A percentile compares a stretch with the other conserved stretches of the same genome.
Evolutionary conservation across 2,113 vertebrate genomes (phyloP).

Genomic region (Macrotis lagotis): DNA sequence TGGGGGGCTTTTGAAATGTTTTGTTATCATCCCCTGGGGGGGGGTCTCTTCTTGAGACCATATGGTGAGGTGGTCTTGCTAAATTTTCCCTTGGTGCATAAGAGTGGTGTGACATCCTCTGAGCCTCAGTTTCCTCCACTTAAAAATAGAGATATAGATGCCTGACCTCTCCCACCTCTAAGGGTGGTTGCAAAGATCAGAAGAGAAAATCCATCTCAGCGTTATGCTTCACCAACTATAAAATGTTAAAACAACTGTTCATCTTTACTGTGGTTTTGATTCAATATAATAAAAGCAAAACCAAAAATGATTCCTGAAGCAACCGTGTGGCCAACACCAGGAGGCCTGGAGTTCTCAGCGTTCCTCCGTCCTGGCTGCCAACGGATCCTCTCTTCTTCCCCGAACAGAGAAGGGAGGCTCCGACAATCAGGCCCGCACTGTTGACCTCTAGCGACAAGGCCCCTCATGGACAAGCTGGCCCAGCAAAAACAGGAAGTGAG

Average conservation of each 20-base stretch:
- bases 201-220: background rate
- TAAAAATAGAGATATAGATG: background rate
- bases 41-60: background rate
- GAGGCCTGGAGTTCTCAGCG: slow-evolving; percentile 30
- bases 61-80: background rate
- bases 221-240: background rate
- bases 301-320: slow-evolving; percentile 24
- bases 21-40: background rate
- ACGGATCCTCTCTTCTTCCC: slow-evolving; percentile 72
- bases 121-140: background rate
- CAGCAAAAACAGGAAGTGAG: slow-evolving; percentile 89
- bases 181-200: background rate
- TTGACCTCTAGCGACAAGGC: slow-evolving; percentile 84
- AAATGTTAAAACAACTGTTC: background rate
- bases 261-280: background rate
- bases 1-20: background rate
- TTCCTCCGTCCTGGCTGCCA: slow-evolving; percentile 62
- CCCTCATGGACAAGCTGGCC: slow-evolving; percentile 81
- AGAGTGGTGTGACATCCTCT: background rate
- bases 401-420: slow-evolving; percentile 78
- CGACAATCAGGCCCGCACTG: slow-evolving; percentile 86
- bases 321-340: slow-evolving; percentile 27
- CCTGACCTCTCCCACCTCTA: background rate
- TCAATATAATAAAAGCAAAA: slow-evolving; percentile 39
- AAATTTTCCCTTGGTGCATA: background rate